Conservation (phyloP, 2,113 vertebrate genomes). For the Danio rerio region DNA sequence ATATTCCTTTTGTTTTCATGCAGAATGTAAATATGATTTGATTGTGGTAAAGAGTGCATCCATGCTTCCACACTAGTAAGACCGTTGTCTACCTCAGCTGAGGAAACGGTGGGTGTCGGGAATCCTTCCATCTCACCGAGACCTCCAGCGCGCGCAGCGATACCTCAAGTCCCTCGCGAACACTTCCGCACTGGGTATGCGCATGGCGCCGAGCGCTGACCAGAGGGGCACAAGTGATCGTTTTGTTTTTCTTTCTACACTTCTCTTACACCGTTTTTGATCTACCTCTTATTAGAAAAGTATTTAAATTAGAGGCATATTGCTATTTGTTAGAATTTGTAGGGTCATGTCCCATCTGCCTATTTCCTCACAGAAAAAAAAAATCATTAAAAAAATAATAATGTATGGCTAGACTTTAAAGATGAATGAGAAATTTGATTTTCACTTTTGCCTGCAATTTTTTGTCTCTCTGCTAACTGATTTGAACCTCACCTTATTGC, state of each 20-base stretch:
- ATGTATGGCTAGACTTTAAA: conserved; percentile 83
- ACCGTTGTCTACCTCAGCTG: conserved; percentile 91
- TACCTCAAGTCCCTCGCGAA: conserved; percentile 85
- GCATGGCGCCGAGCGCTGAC: conserved; percentile 80
- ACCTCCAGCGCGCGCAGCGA: conserved; percentile 79
- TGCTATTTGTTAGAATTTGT: conserved; percentile 83
- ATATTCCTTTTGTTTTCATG: conserved; percentile 74
- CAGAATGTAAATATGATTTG: conserved; percentile 89
- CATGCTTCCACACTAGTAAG: conserved; percentile 85
- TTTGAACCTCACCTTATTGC: conserved; percentile 83
- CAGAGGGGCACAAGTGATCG: conserved; percentile 89
- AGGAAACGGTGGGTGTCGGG: conserved; percentile 82
- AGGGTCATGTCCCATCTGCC: conserved; percentile 73
- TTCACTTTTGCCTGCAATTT: conserved; percentile 82
- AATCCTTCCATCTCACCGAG: conserved; percentile 76
- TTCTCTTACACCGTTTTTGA: conserved; percentile 86
- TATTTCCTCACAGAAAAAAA: conserved; percentile 53
- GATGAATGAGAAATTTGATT: conserved; percentile 79
- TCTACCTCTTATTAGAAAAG: conserved; percentile 91
- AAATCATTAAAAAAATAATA: conserved; percentile 75
- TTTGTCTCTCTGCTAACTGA: conserved; percentile 83
- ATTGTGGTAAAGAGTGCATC: conserved; percentile 90
- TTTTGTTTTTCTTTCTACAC: conserved; percentile 79
- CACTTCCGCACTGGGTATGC: conserved; percentile 81
- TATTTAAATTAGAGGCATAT: conserved; percentile 92